A percentile compares a stretch with the other conserved stretches of the same genome.
phyloP scores from a whole-genome alignment of 2,113 vertebrate genomes.

The Orthochromis indermauri region DNA sequence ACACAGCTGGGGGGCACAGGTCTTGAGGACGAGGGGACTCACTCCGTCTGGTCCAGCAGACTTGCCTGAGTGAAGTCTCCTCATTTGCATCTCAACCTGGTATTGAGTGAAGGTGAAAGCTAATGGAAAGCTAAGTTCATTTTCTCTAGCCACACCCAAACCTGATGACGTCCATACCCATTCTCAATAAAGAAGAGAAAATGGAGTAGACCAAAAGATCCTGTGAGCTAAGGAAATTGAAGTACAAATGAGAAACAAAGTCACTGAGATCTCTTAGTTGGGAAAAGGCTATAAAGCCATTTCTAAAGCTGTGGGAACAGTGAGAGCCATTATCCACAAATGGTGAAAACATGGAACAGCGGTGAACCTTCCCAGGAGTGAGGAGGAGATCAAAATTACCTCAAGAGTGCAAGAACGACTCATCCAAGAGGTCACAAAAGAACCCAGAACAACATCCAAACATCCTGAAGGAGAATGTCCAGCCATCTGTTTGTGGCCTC shows the following conservation, averaged over 20 bases:
- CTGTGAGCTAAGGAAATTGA: not conserved
- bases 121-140: not conserved
- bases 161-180: not conserved
- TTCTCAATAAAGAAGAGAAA: not conserved
- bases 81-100: no score
- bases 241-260: not conserved
- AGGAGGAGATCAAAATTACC: not conserved
- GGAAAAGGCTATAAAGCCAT: not conserved
- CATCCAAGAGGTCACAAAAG: not conserved
- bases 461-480: not conserved
- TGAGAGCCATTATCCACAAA: not conserved
- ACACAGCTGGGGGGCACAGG: no score
- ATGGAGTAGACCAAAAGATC: not conserved
- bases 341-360: fast-evolving
- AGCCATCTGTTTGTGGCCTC: not conserved
- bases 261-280: fast-evolving
- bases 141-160: not conserved
- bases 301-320: not conserved
- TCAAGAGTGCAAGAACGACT: not conserved
- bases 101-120: no score
- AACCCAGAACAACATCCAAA: not conserved
- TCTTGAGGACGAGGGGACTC: no score
- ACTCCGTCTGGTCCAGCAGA: no score
- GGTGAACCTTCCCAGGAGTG: not conserved
- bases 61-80: no score